phyloP scores from a whole-genome alignment of 1,140 invertebrate genomes.

The Psilanteris sp. region DNA sequence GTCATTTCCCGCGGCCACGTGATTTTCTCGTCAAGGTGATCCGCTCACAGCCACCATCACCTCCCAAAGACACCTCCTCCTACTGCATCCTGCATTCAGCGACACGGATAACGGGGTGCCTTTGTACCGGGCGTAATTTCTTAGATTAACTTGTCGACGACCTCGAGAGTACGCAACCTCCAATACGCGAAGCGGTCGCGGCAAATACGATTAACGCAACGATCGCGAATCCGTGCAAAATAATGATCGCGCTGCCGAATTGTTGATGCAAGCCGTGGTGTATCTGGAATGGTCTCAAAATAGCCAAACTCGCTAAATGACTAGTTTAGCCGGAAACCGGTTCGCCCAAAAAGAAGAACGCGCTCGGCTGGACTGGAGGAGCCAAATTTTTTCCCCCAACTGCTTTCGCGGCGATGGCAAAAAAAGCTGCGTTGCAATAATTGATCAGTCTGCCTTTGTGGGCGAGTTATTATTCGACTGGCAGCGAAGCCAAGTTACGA shows the following conservation, averaged over 20 bases:
- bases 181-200: neutral
- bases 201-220: slow-evolving; percentile 19
- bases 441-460: slow-evolving; percentile 65
- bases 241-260: slow-evolving; percentile 12
- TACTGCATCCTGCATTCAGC: slow-evolving; percentile 58
- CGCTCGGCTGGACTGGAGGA: slow-evolving; percentile 9
- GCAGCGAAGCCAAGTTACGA: slow-evolving; percentile 46
- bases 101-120: slow-evolving; percentile 58
- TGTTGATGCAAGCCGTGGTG: slow-evolving; percentile 1
- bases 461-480: slow-evolving; percentile 62
- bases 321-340: slow-evolving; percentile 63
- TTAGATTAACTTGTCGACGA: slow-evolving; percentile 41
- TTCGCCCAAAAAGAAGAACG: slow-evolving; percentile 60
- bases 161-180: slow-evolving; percentile 32
- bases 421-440: slow-evolving; percentile 66
- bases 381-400: slow-evolving; percentile 53
- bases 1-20: slow-evolving; percentile 79
- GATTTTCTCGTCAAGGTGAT: slow-evolving; percentile 79
- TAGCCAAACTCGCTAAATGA: slow-evolving; percentile 56
- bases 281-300: slow-evolving; percentile 44
- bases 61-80: slow-evolving; percentile 59
- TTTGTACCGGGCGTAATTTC: slow-evolving; percentile 55
- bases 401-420: slow-evolving; percentile 53
- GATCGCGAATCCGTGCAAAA: slow-evolving; percentile 2
- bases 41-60: slow-evolving; percentile 72